These are phyloP conservation scores for Sceloporus undulatus DNA, from an alignment of 2,113 vertebrate species.

Conservation along the genomic window DNA sequence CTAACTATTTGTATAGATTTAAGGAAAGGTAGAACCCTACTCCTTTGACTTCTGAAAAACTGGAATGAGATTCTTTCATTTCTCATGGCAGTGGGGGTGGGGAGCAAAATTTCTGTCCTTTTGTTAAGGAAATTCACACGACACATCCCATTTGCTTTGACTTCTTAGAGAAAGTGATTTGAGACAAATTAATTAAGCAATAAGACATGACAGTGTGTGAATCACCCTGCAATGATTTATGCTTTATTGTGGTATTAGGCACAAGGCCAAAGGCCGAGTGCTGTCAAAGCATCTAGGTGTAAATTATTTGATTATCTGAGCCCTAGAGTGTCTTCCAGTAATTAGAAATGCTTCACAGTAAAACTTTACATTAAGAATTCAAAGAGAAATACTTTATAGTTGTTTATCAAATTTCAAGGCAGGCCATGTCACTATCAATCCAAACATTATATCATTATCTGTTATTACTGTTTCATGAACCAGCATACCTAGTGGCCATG, in stretches of 20 bases:
- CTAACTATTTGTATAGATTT: not conserved
- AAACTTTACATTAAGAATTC: slow-evolving; percentile 46
- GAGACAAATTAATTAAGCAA: slow-evolving; percentile 78
- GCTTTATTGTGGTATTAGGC: slow-evolving; percentile 76
- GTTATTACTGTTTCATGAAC: not conserved
- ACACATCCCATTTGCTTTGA: slow-evolving; percentile 63
- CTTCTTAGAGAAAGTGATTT: slow-evolving; percentile 71
- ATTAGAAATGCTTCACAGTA: slow-evolving; percentile 67
- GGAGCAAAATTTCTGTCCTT: slow-evolving; percentile 47
- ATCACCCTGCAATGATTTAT: slow-evolving; percentile 75
- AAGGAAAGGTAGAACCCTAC: slow-evolving; percentile 5
- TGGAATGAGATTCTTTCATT: slow-evolving; percentile 45
- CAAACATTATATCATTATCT: not conserved
- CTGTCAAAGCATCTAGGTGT: slow-evolving; percentile 79
- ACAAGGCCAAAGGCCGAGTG: slow-evolving; percentile 77
- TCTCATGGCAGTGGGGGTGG: slow-evolving; percentile 31
- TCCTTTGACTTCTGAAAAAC: slow-evolving; percentile 22
- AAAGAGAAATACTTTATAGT: not conserved
- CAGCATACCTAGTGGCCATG: too few species aligned
- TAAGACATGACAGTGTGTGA: slow-evolving; percentile 78
- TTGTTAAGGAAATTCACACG: slow-evolving; percentile 51
- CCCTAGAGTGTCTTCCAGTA: slow-evolving; percentile 72
- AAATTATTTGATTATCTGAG: slow-evolving; percentile 79
- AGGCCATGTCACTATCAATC: slow-evolving; percentile 21
- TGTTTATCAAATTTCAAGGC: slow-evolving; percentile 39